phyloP scores from a whole-genome alignment of 1,140 invertebrate species.

The Brachionus koreanus region DNA sequence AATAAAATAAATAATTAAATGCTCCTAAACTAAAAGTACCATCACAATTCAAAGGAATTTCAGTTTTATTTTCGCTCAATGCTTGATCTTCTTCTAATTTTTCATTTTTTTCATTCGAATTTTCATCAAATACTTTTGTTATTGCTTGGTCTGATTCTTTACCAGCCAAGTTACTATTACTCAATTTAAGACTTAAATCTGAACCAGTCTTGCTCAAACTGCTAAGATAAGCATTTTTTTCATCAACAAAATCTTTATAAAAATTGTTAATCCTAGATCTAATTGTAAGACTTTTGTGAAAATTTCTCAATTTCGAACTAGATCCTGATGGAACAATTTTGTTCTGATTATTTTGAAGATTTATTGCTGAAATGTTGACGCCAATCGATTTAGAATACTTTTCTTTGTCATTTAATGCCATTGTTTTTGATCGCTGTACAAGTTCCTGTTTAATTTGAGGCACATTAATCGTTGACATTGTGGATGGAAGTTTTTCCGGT shows the following conservation, averaged over 20 bases:
- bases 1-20: background rate
- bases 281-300: constrained; percentile 4
- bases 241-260: constrained; percentile 34
- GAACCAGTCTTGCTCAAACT: background rate
- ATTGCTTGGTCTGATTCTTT: background rate
- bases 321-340: background rate
- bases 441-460: background rate
- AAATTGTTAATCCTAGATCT: constrained; percentile 31
- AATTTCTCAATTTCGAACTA: background rate
- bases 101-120: background rate
- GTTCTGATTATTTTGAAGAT: background rate
- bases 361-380: background rate
- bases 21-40: background rate
- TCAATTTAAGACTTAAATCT: background rate
- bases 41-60: background rate
- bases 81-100: background rate
- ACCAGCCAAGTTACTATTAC: background rate
- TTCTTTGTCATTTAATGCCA: background rate
- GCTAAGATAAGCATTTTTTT: constrained; percentile 12
- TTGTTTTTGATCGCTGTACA: background rate
- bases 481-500: background rate
- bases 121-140: background rate
- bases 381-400: background rate
- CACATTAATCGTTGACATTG: background rate
- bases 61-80: background rate